Percentiles rank a stretch among this genome's conserved stretches.
phyloP scores from a whole-genome alignment of 2,113 vertebrate species.

The Sander vitreus region DNA sequence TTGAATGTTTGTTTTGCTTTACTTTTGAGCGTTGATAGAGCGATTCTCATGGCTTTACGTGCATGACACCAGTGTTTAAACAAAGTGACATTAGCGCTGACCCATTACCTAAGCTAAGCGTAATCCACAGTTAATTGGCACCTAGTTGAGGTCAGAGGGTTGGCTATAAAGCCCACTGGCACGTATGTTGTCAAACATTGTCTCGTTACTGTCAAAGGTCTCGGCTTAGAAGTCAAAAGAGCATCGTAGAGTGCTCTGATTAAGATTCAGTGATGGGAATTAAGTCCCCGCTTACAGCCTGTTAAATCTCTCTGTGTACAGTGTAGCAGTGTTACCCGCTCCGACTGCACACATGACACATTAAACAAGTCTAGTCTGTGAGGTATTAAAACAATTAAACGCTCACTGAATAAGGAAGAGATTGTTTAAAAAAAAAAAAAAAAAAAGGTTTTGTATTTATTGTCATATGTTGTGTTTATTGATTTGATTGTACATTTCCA shows the following conservation, averaged over 20 bases:
- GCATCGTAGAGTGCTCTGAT: conserved; percentile 65
- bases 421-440: not conserved
- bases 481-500: conserved; percentile 6
- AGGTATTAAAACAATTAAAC: conserved; percentile 29
- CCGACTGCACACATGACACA: conserved; percentile 47
- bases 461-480: not conserved
- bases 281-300: conserved; percentile 30
- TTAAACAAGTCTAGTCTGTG: conserved; percentile 9
- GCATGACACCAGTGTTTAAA: conserved; percentile 67
- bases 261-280: conserved; percentile 58
- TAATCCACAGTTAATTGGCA: conserved; percentile 87
- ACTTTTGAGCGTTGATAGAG: not conserved
- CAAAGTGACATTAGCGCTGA: conserved; percentile 78
- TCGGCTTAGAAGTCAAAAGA: conserved; percentile 77
- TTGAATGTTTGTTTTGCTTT: conserved; percentile 12
- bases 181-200: conserved; percentile 83
- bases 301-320: conserved; percentile 62
- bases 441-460: not conserved
- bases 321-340: conserved; percentile 36
- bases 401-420: not conserved
- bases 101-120: conserved; percentile 76
- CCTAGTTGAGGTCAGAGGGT: conserved; percentile 78
- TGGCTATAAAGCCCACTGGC: conserved; percentile 69
- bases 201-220: conserved; percentile 78
- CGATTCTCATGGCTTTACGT: conserved; percentile 57